These are phyloP conservation scores for Sinhomidia bicolor DNA, from an alignment of 2,888 invertebrate genomes.

Conservation along the genomic window DNA sequence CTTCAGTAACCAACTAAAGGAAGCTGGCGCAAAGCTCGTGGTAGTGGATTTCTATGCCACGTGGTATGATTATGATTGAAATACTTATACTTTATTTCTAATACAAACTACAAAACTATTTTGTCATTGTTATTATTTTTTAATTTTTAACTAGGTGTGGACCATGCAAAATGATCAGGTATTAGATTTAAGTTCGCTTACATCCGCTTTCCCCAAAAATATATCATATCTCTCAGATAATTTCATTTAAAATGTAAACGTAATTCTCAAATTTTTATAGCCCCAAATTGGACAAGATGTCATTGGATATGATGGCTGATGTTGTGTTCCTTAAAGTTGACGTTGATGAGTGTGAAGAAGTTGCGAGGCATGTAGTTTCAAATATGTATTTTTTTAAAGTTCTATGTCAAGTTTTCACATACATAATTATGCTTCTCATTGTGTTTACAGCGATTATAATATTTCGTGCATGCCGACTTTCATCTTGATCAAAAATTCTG, in stretches of 20 bases:
- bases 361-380: conserved; percentile 84
- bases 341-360: conserved; percentile 95
- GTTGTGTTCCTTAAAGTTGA: conserved; percentile 97
- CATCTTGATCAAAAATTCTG: conserved; percentile 91
- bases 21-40: conserved; percentile 93
- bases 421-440: too few relatives aligned
- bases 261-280: conserved; percentile 83
- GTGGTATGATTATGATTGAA: conserved; percentile 89
- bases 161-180: conserved; percentile 92
- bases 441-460: conserved; percentile 86
- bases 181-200: too few relatives aligned
- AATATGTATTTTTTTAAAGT: neutral
- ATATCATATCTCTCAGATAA: too few relatives aligned
- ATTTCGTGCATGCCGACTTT: conserved; percentile 99
- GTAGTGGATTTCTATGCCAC: conserved; percentile 97
- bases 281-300: conserved; percentile 94
- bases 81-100: too few relatives aligned
- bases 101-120: too few relatives aligned
- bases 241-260: too few relatives aligned
- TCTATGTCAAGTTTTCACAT: too few relatives aligned
- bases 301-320: conserved; percentile 85
- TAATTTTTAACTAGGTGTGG: conserved; percentile 88
- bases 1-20: conserved; percentile 84
- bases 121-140: neutral
- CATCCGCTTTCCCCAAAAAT: too few relatives aligned